These are phyloP conservation scores for Limenitis camilla DNA, from an alignment of 2,888 invertebrate genomes.

Conservation along the genomic window DNA sequence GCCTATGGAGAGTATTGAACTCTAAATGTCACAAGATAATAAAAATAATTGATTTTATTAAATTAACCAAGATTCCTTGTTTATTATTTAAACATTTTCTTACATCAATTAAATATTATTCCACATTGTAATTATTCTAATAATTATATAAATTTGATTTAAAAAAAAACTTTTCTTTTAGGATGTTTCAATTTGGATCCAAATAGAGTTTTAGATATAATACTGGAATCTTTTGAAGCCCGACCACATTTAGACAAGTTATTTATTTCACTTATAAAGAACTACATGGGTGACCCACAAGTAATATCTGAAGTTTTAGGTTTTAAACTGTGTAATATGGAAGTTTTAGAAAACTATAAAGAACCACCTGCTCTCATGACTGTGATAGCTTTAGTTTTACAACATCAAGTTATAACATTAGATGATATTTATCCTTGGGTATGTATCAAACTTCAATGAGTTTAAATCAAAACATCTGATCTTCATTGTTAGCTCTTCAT, in stretches of 20 bases:
- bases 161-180: conserved; percentile 53
- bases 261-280: conserved; percentile 87
- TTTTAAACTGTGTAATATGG: conserved; percentile 88
- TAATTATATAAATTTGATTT: too few relatives aligned
- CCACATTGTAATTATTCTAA: too few relatives aligned
- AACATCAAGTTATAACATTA: conserved; percentile 88
- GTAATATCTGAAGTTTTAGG: conserved; percentile 95
- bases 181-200: conserved; percentile 99
- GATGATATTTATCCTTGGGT: conserved; percentile 95
- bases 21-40: too few relatives aligned
- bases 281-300: conserved; percentile 88
- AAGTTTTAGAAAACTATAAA: conserved; percentile 70
- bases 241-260: conserved; percentile 84
- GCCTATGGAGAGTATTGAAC: too few relatives aligned
- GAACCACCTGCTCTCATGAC: conserved; percentile 91
- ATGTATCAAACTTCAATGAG: conserved; percentile 36
- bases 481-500: too few relatives aligned
- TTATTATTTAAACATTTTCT: too few relatives aligned
- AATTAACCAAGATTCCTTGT: too few relatives aligned
- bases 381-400: conserved; percentile 91
- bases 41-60: too few relatives aligned
- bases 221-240: conserved; percentile 96
- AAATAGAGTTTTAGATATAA: conserved; percentile 95
- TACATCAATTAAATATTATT: too few relatives aligned
- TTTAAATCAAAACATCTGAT: too few relatives aligned